Evolutionary conservation across 2,888 invertebrate genomes (phyloP), one percentile per base, ranked within the genome.

Genomic region (Folsomia manolachei): DNA sequence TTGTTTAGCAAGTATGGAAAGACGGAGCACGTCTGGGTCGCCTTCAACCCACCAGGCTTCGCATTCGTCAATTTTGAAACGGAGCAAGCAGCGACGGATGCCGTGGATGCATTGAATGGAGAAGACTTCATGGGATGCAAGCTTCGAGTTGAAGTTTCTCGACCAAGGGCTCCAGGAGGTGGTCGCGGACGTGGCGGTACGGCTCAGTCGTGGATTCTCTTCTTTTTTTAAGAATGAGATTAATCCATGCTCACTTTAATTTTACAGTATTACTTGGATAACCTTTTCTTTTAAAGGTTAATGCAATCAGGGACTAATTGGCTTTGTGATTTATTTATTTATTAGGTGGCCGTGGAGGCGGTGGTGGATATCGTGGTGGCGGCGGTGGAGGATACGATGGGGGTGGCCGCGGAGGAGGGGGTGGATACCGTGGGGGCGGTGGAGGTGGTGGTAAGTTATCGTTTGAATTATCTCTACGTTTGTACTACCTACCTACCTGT

Each of bases 1-100:
- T 93, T 94, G 85, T 95, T 95, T 84, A 91, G 92, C 82, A 94
- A 94, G 86, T 95, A 90, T 85, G 95, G 95, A 81, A 94, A 94
- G 87, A 87, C 95, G 81, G 93, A 92, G 86, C 92, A 92, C 81
- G 94, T 94, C 79, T 95, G 94, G 94, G 93, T 93, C 81, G 94
- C 95, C 81, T 92, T 94, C 85, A 94, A 86, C 94, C 95, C 95
- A 81, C 94, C 94, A 81, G 94, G 95, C 83, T 95, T 95, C 86
- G 95, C 94, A 78, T 95, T 95, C 87, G 92, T 95, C 84, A 94
- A 95, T 86, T 95, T 94, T 85, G 90, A 91, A 84, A 92, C 91
- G 85, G 89, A 90, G 84, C 90, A 91, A 83, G 94, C 95, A 86
- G 95, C 95, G 53, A 93, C 94, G 84, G 90, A 91, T 82, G 95